These are phyloP conservation scores for Phocoena sinus DNA, from an alignment of 2,113 vertebrate genomes.

Conservation along the genomic window DNA sequence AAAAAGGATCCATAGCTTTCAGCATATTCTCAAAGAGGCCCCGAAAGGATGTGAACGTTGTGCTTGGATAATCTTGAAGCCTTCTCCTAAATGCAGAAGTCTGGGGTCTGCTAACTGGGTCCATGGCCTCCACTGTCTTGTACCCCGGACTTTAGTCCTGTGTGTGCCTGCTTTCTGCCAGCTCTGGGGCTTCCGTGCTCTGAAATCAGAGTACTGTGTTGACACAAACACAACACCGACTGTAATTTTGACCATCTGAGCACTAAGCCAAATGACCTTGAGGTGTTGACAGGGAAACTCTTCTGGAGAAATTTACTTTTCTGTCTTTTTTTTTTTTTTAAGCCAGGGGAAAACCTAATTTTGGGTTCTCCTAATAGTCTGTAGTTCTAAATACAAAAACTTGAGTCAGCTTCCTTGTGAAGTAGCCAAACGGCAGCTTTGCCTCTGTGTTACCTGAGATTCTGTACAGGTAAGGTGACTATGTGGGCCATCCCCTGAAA, in stretches of 20 bases:
- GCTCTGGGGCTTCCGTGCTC: background rate
- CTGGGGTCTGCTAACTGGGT: background rate
- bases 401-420: background rate
- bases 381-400: background rate
- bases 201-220: background rate
- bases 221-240: background rate
- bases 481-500: background rate
- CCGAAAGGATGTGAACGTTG: accelerated
- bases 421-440: background rate
- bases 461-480: background rate
- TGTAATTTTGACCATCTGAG: background rate
- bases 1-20: background rate
- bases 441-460: background rate
- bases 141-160: accelerated
- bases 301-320: background rate
- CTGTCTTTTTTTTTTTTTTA: background rate
- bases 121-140: background rate
- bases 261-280: background rate
- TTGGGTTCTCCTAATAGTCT: background rate
- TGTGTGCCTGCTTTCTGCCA: background rate
- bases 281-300: background rate
- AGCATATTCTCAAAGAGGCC: background rate
- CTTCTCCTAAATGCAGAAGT: background rate
- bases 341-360: background rate
- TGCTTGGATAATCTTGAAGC: background rate